phyloP scores from a whole-genome alignment of 1,140 invertebrate species.

The Caenorhabditis brenneri region DNA sequence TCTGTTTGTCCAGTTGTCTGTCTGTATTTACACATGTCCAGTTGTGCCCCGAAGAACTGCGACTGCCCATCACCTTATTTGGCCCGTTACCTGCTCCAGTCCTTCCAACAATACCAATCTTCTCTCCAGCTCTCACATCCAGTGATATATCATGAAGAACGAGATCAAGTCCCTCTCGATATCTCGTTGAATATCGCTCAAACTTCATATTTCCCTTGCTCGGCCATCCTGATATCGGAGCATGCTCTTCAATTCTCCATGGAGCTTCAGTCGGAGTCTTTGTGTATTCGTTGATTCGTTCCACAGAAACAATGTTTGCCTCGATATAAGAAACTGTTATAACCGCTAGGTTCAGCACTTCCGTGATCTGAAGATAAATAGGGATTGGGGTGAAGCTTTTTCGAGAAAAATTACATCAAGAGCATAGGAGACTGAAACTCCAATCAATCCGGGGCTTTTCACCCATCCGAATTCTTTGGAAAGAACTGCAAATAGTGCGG shows the following conservation, averaged over 20 bases:
- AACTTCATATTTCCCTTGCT: slow-evolving; percentile 70
- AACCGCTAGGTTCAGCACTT: slow-evolving; percentile 93
- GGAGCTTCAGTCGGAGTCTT: slow-evolving; percentile 50
- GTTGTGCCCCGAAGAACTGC: too few relatives aligned
- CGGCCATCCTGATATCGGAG: slow-evolving; percentile 69
- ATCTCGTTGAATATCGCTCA: slow-evolving; percentile 66
- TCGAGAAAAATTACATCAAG: slow-evolving; percentile 59
- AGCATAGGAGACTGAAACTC: slow-evolving; percentile 71
- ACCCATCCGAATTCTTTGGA: slow-evolving; percentile 70
- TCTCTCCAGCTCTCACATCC: slow-evolving; percentile 54
- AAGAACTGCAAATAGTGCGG: slow-evolving; percentile 72
- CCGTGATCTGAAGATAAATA: slow-evolving; percentile 80
- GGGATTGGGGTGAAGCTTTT: slow-evolving; percentile 39
- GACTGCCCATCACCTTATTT: too few relatives aligned
- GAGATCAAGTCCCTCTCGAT: slow-evolving; percentile 58
- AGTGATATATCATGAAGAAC: slow-evolving; percentile 58
- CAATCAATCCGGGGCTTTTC: slow-evolving; percentile 75
- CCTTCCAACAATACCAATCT: slow-evolving; percentile 75
- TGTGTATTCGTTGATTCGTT: slow-evolving; percentile 93
- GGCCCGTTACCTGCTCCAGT: too few relatives aligned
- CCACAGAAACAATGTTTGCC: slow-evolving; percentile 95
- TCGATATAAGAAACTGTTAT: slow-evolving; percentile 95
- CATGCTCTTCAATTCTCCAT: slow-evolving; percentile 32
- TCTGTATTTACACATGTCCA: too few relatives aligned
- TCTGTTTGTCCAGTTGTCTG: too few relatives aligned